phyloP scores from a whole-genome alignment of 2,113 vertebrate genomes.

The Ellobius talpinus region DNA sequence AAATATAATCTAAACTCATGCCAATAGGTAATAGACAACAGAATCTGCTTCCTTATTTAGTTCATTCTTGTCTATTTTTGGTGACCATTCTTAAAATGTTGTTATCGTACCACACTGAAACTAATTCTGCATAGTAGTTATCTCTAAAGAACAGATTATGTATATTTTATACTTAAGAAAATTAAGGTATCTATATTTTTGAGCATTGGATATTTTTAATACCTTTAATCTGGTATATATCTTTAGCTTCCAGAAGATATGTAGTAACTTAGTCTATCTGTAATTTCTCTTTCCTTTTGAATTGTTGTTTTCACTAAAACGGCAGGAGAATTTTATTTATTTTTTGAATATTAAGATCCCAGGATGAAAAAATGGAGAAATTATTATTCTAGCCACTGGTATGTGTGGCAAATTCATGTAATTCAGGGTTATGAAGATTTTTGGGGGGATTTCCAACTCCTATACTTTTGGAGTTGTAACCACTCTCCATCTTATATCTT shows the following conservation, averaged over 20 bases:
- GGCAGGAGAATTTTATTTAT: background rate
- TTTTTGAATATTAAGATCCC: background rate
- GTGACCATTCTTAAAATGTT: background rate
- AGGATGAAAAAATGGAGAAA: background rate
- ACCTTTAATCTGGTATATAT: background rate
- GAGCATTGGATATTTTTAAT: background rate
- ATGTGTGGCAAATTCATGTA: background rate
- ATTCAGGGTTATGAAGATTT: background rate
- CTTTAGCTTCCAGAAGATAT: background rate
- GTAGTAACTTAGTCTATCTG: background rate
- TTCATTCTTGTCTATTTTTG: background rate
- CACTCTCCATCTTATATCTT: background rate
- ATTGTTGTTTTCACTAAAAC: background rate
- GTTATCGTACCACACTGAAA: background rate
- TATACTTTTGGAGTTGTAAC: background rate
- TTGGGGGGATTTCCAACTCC: background rate
- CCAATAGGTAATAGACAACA: no score
- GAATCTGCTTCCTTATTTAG: background rate
- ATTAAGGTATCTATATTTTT: accelerated
- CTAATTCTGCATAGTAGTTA: background rate
- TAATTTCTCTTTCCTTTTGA: background rate
- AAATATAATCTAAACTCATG: background rate
- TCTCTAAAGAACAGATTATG: background rate
- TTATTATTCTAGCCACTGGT: background rate
- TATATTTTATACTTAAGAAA: background rate